phyloP scores from a whole-genome alignment of 2,888 invertebrate species.

The Pandemis corylana region DNA sequence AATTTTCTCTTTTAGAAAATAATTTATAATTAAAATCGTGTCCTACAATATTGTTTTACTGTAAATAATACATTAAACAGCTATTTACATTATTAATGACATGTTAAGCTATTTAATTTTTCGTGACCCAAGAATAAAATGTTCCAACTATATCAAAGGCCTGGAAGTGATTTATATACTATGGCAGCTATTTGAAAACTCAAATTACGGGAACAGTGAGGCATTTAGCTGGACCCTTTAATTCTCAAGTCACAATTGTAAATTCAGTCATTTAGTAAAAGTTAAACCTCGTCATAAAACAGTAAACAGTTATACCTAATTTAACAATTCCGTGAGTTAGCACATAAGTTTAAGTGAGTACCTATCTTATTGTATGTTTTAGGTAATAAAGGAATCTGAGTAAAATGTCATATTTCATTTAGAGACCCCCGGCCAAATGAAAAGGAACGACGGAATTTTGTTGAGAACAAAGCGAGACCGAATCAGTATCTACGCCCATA shows the following conservation, averaged over 20 bases:
- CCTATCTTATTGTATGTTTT: conserved; percentile 28
- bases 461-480: too few species aligned
- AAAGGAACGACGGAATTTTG: too few species aligned
- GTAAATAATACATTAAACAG: neutral
- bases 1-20: too few species aligned
- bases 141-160: neutral
- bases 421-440: too few species aligned
- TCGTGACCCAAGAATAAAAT: neutral
- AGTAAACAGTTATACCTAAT: neutral
- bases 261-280: neutral
- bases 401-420: conserved; percentile 4
- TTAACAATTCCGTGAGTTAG: neutral
- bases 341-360: conserved; percentile 12
- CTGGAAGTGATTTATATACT: neutral
- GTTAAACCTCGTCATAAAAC: neutral
- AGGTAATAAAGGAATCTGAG: conserved; percentile 32
- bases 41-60: neutral
- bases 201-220: neutral
- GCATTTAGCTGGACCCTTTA: neutral
- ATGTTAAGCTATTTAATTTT: neutral
- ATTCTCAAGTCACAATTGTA: neutral
- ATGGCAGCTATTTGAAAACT: neutral
- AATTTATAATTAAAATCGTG: neutral
- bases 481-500: too few species aligned
- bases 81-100: neutral